These are phyloP conservation scores for Drusus annulatus DNA, from an alignment of 1,140 invertebrate species.

Conservation along the genomic window DNA sequence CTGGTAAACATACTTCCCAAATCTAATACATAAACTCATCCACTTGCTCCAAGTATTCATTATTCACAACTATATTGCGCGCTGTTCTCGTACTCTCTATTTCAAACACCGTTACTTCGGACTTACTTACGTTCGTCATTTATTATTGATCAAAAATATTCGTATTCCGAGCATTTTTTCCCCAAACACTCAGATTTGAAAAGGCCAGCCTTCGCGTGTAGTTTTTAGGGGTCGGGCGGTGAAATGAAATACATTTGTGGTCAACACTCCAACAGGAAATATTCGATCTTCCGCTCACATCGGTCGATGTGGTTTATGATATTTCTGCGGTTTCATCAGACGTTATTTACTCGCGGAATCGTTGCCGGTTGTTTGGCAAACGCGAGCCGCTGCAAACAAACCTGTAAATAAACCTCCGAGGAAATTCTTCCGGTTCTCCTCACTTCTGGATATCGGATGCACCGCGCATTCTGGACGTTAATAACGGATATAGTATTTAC, in stretches of 20 bases:
- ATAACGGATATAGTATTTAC: too few species aligned
- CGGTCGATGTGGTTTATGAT: neutral
- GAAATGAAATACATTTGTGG: slow-evolving; percentile 16
- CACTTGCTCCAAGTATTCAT: too few species aligned
- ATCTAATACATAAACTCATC: too few species aligned
- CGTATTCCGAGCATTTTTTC: neutral
- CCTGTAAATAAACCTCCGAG: too few species aligned
- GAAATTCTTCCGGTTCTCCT: neutral
- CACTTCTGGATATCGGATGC: neutral
- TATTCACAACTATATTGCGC: too few species aligned
- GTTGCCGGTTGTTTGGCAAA: neutral
- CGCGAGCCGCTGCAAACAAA: too few species aligned
- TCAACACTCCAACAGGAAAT: slow-evolving; percentile 20
- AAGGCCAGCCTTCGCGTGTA: neutral
- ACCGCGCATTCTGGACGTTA: too few species aligned
- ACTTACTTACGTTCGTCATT: too few species aligned
- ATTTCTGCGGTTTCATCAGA: neutral
- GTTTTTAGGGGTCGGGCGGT: neutral
- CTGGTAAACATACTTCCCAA: too few species aligned
- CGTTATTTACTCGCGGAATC: neutral
- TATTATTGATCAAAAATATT: too few species aligned
- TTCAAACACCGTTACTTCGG: too few species aligned
- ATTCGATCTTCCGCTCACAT: slow-evolving; percentile 6
- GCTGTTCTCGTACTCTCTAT: too few species aligned
- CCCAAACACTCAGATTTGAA: neutral